Percentiles rank a stretch among this genome's conserved stretches.
Evolutionary conservation across 2,888 invertebrate genomes (phyloP).

Genomic region (Apocheima hispidaria): DNA sequence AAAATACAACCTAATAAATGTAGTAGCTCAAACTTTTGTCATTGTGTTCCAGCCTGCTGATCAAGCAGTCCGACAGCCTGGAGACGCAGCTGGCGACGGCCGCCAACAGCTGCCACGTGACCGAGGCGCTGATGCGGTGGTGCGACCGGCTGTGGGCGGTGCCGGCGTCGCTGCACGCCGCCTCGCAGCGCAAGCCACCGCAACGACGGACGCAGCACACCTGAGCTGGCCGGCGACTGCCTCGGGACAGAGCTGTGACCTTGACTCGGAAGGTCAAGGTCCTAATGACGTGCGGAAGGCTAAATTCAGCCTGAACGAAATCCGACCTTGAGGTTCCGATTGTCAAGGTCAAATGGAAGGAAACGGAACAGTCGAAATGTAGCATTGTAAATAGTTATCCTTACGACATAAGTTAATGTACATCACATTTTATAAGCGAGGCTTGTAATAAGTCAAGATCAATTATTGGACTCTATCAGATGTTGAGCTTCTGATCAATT

Average conservation of each 20-base stretch:
- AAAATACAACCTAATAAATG: too few species aligned
- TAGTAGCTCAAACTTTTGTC: too few species aligned
- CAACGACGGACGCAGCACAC: conserved; percentile 70
- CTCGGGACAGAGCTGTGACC: conserved; percentile 28
- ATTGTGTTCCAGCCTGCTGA: conserved; percentile 80
- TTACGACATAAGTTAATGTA: conserved; percentile 12
- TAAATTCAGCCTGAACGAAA: conserved; percentile 33
- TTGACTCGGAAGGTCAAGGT: conserved; percentile 43
- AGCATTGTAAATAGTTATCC: conserved; percentile 26
- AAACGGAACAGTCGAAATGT: conserved; percentile 18
- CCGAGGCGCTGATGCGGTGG: conserved; percentile 93
- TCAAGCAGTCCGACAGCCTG: conserved; percentile 87
- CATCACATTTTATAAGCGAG: conserved; percentile 28
- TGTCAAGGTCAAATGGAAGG: conserved; percentile 46
- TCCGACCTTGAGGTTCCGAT: conserved; percentile 46
- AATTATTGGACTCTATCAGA: conserved; percentile 39
- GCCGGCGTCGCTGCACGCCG: conserved; percentile 88
- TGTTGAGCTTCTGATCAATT: conserved; percentile 33
- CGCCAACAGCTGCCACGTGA: conserved; percentile 94
- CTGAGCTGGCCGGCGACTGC: conserved; percentile 48
- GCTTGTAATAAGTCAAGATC: conserved; percentile 1
- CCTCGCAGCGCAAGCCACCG: conserved; percentile 81
- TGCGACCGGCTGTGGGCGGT: conserved; percentile 93
- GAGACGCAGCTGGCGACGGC: conserved; percentile 93
- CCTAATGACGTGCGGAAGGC: conserved; percentile 5